Evolutionary conservation across 2,113 vertebrate genomes (phyloP).

Genomic region (Tapirus terrestris): DNA sequence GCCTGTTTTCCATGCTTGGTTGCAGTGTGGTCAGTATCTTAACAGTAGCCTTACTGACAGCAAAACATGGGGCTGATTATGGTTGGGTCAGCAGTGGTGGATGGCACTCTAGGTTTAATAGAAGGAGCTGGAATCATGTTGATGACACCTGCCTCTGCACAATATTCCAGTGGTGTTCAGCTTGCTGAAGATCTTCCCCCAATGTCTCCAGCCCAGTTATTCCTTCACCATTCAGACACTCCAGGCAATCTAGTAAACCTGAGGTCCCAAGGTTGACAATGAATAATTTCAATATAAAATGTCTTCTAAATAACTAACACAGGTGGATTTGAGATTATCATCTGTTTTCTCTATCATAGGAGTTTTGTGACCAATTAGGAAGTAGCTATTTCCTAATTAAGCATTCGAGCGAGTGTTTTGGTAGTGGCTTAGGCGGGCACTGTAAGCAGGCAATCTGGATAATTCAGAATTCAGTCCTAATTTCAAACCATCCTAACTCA

Average conservation of each 20-base stretch:
- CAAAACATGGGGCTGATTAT: conserved; percentile 91
- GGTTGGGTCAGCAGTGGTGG: conserved; percentile 91
- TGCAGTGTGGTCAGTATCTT: conserved; percentile 92
- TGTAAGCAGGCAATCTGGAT: not conserved
- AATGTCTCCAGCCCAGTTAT: not conserved
- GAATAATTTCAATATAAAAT: not conserved
- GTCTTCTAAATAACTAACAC: not conserved
- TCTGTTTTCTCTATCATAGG: not conserved
- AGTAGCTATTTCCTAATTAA: not conserved
- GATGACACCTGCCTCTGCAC: too few relatives aligned
- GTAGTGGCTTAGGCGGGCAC: not conserved
- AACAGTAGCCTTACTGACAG: conserved; percentile 91
- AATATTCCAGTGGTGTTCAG: not conserved
- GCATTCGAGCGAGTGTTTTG: not conserved
- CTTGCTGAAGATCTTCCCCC: not conserved
- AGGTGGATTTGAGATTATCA: not conserved
- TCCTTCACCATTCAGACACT: too few relatives aligned
- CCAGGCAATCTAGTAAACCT: not conserved
- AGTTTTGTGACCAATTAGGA: not conserved
- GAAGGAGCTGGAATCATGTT: conserved; percentile 91
- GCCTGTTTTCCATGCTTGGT: conserved; percentile 93
- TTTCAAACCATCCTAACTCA: not conserved
- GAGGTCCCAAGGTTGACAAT: not conserved
- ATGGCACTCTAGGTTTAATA: conserved; percentile 89
- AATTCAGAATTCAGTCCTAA: not conserved